A percentile compares a stretch with the other conserved stretches of the same genome.
These are phyloP conservation scores for Rhyacophila evoluta DNA, from an alignment of 2,888 invertebrate species.

Conservation along the genomic window DNA sequence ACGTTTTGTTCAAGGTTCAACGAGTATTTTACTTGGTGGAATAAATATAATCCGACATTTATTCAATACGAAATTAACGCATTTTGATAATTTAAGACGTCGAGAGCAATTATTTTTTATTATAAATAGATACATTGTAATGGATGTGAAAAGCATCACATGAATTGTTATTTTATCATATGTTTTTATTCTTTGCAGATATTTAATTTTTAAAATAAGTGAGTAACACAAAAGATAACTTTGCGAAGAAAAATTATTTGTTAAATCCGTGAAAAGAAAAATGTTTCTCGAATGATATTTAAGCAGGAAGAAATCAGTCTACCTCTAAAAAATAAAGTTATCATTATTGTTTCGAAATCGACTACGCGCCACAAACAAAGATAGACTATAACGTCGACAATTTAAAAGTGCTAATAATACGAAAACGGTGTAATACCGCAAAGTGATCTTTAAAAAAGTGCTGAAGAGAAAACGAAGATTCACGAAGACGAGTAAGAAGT, in stretches of 20 bases:
- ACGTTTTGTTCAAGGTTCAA: no score
- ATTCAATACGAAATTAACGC: no score
- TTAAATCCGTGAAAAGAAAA: background rate
- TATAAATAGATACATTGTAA: no score
- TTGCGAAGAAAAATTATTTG: background rate
- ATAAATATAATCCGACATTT: no score
- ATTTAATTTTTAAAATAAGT: slow-evolving; percentile 11
- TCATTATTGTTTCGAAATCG: slow-evolving; percentile 5
- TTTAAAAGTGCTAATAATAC: background rate
- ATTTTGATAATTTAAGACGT: no score
- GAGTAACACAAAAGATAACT: background rate
- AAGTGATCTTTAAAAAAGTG: background rate
- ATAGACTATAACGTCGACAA: background rate
- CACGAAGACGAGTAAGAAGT: background rate
- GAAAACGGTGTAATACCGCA: background rate
- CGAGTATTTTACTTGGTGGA: no score
- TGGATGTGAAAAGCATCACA: no score
- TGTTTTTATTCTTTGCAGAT: background rate
- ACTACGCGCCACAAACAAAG: background rate
- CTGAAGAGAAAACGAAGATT: background rate
- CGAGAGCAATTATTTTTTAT: no score
- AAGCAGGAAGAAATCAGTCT: background rate
- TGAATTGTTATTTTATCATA: no score
- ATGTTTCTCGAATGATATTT: background rate
- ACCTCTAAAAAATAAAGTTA: slow-evolving; percentile 6